Percentiles rank a stretch among this genome's conserved stretches.
These are phyloP conservation scores for Denticeps clupeoides DNA, from an alignment of 2,797 vertebrate genomes.

Conservation along the genomic window DNA sequence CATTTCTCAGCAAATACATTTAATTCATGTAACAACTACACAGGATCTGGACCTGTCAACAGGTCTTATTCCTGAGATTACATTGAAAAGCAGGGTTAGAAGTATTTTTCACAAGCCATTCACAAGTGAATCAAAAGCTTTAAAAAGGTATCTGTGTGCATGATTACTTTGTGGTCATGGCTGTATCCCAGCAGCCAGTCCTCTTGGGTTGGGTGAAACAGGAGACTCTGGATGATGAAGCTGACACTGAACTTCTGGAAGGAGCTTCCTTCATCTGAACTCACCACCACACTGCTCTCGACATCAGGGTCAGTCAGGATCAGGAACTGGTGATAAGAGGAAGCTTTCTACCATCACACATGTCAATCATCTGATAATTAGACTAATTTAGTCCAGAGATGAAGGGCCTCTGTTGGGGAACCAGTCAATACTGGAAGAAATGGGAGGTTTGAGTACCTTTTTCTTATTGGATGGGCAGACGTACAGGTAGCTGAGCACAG, in stretches of 20 bases:
- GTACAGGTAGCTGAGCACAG: constrained; percentile 88
- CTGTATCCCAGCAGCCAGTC: constrained; percentile 95
- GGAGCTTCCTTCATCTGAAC: constrained; percentile 87
- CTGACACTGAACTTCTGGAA: constrained; percentile 87
- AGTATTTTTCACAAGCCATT: no score
- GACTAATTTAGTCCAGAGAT: no score
- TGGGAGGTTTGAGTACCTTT: constrained; percentile 66
- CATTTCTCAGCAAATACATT: no score
- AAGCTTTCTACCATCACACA: constrained; percentile 1
- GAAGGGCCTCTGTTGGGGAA: no score
- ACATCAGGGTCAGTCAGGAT: constrained; percentile 90
- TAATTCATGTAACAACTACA: no score
- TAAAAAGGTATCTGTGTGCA: no score
- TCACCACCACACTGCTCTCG: constrained; percentile 89
- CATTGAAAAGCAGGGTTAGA: no score
- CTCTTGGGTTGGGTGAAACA: constrained; percentile 87
- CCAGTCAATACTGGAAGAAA: not conserved
- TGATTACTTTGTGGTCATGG: constrained; percentile 81
- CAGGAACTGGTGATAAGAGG: constrained; percentile 74
- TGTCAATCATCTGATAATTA: no score
- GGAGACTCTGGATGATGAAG: constrained; percentile 88
- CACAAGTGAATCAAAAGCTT: no score
- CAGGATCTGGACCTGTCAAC: no score
- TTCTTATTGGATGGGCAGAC: constrained; percentile 93
- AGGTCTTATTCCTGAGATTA: no score